phyloP scores from a whole-genome alignment of 2,888 invertebrate genomes.

The Nysson spinosus region DNA sequence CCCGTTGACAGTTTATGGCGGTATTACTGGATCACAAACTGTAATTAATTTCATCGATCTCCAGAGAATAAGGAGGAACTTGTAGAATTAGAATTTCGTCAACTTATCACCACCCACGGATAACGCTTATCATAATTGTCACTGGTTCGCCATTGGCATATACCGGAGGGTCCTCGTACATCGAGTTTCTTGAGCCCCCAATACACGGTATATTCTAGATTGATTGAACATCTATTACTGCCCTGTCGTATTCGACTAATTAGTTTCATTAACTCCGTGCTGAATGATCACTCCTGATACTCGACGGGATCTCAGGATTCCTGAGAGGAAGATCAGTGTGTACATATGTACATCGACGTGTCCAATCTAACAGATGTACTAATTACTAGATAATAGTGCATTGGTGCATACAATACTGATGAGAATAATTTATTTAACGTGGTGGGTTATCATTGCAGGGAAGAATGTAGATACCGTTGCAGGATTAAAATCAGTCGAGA shows the following conservation, averaged over 20 bases:
- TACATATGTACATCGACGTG: too few species aligned
- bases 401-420: too few species aligned
- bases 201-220: constrained; percentile 13
- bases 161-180: constrained; percentile 12
- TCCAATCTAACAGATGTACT: too few species aligned
- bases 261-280: constrained; percentile 48
- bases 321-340: constrained; percentile 10
- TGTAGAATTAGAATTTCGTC: background rate
- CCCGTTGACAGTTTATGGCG: background rate
- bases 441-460: too few species aligned
- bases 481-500: too few species aligned
- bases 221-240: constrained; percentile 23
- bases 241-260: constrained; percentile 38
- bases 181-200: constrained; percentile 23
- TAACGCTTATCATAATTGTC: constrained; percentile 26
- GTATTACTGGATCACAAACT: background rate
- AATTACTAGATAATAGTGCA: too few species aligned
- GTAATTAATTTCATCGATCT: constrained; percentile 24
- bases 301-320: constrained; percentile 20
- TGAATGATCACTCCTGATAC: constrained; percentile 33
- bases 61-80: background rate
- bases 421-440: too few species aligned
- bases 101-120: background rate
- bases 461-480: too few species aligned
- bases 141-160: constrained; percentile 8